These are phyloP conservation scores for Conomelus anceps DNA, from an alignment of 2,888 invertebrate species.

Conservation along the genomic window DNA sequence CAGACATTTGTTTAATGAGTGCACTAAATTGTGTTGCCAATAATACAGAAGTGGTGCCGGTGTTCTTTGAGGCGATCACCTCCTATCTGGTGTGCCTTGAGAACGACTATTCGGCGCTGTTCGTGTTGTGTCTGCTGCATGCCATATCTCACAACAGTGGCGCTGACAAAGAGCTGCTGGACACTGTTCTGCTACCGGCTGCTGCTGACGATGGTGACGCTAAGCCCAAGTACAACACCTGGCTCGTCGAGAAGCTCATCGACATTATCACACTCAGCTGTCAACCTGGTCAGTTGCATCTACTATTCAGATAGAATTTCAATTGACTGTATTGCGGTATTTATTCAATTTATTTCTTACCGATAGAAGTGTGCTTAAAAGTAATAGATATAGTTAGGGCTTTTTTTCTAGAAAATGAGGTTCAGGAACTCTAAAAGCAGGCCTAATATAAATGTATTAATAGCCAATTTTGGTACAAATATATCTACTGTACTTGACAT, in stretches of 20 bases:
- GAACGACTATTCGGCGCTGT: constrained; percentile 90
- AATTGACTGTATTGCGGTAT: background rate
- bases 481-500: too few relatives aligned
- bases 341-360: constrained; percentile 16
- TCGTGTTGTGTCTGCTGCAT: constrained; percentile 84
- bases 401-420: too few relatives aligned
- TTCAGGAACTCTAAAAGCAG: too few relatives aligned
- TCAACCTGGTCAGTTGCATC: constrained; percentile 67
- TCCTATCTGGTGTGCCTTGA: constrained; percentile 81
- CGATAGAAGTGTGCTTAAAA: too few relatives aligned
- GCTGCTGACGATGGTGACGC: constrained; percentile 47
- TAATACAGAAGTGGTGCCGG: constrained; percentile 18
- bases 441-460: too few relatives aligned
- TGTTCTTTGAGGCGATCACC: constrained; percentile 63
- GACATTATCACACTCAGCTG: constrained; percentile 76
- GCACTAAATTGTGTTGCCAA: background rate
- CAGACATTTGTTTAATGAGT: background rate
- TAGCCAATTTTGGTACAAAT: too few relatives aligned
- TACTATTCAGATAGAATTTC: constrained; percentile 8
- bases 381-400: too few relatives aligned
- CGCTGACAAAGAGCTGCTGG: constrained; percentile 71
- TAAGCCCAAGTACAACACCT: constrained; percentile 61
- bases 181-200: constrained; percentile 64
- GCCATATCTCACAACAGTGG: constrained; percentile 90
- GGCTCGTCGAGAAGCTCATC: constrained; percentile 75